Evolutionary conservation across 2,113 vertebrate species (phyloP).

Genomic region (Psilopsiagon aurifrons): DNA sequence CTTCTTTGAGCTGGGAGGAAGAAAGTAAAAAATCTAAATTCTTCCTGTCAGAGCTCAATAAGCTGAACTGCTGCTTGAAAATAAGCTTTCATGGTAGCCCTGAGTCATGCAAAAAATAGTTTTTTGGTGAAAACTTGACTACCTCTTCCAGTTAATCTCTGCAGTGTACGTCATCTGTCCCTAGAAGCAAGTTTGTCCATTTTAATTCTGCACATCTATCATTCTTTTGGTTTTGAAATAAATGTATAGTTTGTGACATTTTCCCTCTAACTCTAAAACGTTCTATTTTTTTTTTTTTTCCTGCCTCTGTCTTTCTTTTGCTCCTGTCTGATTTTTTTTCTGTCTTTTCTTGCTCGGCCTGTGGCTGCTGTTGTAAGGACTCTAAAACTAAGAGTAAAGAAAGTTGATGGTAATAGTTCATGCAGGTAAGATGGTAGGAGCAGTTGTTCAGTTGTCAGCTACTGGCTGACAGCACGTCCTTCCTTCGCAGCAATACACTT

Average conservation of each 20-base stretch:
- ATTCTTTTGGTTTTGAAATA: slow-evolving; percentile 30
- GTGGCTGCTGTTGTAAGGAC: slow-evolving; percentile 79
- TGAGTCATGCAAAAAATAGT: neutral
- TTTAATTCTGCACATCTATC: slow-evolving; percentile 12
- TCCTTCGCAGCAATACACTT: slow-evolving; percentile 11
- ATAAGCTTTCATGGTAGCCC: neutral
- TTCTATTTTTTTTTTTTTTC: slow-evolving; percentile 21
- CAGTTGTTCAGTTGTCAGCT: slow-evolving; percentile 31
- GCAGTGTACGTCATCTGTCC: neutral
- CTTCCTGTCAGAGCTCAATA: neutral
- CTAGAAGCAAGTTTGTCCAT: neutral
- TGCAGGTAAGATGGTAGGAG: slow-evolving; percentile 83
- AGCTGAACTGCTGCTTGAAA: neutral
- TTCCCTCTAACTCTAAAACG: slow-evolving; percentile 44
- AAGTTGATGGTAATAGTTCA: slow-evolving; percentile 87
- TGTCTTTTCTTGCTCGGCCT: slow-evolving; percentile 79
- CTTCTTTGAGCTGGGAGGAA: neutral
- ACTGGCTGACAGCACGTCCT: slow-evolving; percentile 27
- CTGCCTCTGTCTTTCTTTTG: slow-evolving; percentile 66
- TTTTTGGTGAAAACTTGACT: neutral
- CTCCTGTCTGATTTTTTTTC: slow-evolving; percentile 69
- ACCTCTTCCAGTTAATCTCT: neutral
- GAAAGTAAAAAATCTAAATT: neutral
- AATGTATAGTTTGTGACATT: slow-evolving; percentile 18
- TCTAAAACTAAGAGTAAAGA: slow-evolving; percentile 89